Evolutionary conservation across 2,888 invertebrate genomes (phyloP).

Genomic region (Chloroclystis v-ata): DNA sequence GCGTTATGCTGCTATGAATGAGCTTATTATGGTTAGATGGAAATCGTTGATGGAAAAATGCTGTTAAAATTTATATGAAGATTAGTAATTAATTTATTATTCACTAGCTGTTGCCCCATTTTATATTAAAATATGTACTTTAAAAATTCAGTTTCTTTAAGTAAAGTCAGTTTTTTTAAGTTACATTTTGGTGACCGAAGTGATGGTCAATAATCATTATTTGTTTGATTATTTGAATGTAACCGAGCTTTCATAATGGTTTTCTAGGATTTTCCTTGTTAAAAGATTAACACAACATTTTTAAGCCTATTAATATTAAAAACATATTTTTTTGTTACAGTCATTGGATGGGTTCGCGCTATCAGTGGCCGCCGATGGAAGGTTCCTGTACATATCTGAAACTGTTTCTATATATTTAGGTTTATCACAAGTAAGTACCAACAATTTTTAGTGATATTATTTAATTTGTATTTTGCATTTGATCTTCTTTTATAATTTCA

Average conservation of each 20-base stretch:
- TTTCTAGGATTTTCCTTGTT: too few relatives aligned
- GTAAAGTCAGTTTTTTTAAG: too few relatives aligned
- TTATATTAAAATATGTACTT: too few relatives aligned
- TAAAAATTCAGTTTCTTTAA: too few relatives aligned
- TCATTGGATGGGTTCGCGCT: constrained; percentile 98
- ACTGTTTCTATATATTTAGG: constrained; percentile 99
- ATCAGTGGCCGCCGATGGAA: constrained; percentile 95
- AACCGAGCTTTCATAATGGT: too few relatives aligned
- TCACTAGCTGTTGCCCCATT: too few relatives aligned
- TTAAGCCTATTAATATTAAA: not conserved
- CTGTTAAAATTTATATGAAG: not conserved
- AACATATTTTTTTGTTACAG: constrained; percentile 76
- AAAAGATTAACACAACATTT: not conserved
- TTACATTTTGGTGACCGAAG: too few relatives aligned
- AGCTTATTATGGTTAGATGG: constrained; percentile 16
- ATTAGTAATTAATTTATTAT: not conserved
- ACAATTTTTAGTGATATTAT: too few relatives aligned
- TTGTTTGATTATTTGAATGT: too few relatives aligned
- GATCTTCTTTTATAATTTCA: too few relatives aligned
- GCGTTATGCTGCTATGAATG: constrained; percentile 37
- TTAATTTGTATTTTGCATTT: not conserved
- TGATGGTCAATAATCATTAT: too few relatives aligned
- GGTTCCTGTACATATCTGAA: constrained; percentile 99
- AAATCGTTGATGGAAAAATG: constrained; percentile 7
- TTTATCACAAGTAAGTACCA: constrained; percentile 93